A percentile compares a stretch with the other conserved stretches of the same genome.
These are phyloP conservation scores for Paralvinella palmiformis DNA, from an alignment of 1,140 invertebrate species.

Conservation along the genomic window DNA sequence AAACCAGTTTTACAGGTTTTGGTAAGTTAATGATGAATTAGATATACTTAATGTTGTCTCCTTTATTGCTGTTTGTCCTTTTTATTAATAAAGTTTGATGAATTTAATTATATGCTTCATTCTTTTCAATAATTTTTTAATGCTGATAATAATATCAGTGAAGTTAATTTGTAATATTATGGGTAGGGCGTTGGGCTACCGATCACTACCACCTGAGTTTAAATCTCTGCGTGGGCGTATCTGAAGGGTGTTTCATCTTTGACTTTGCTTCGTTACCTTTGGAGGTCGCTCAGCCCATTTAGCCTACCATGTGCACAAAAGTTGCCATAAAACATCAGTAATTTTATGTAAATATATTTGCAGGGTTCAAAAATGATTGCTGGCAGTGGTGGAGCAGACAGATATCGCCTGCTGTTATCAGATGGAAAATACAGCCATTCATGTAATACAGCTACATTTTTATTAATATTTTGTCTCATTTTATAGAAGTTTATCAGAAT, in stretches of 20 bases:
- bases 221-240: too few relatives aligned
- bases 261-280: too few relatives aligned
- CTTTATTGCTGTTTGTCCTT: too few relatives aligned
- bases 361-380: constrained; percentile 61
- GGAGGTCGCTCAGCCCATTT: too few relatives aligned
- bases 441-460: constrained; percentile 47
- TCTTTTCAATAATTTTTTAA: not conserved
- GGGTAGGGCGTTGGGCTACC: too few relatives aligned
- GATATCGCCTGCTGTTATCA: constrained; percentile 75
- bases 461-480: not conserved
- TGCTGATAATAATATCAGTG: not conserved
- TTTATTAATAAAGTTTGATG: too few relatives aligned
- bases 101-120: not conserved
- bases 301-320: too few relatives aligned
- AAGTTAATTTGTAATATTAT: constrained; percentile 13
- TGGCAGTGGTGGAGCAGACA: constrained; percentile 57
- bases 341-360: too few relatives aligned
- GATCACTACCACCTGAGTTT: too few relatives aligned
- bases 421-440: constrained; percentile 77
- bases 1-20: constrained; percentile 69
- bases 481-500: constrained; percentile 1
- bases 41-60: not conserved
- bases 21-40: constrained; percentile 50
- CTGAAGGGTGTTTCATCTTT: too few relatives aligned
- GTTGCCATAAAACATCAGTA: too few relatives aligned